Conservation (phyloP, 1,140 invertebrate species). For the Atta texana region DNA sequence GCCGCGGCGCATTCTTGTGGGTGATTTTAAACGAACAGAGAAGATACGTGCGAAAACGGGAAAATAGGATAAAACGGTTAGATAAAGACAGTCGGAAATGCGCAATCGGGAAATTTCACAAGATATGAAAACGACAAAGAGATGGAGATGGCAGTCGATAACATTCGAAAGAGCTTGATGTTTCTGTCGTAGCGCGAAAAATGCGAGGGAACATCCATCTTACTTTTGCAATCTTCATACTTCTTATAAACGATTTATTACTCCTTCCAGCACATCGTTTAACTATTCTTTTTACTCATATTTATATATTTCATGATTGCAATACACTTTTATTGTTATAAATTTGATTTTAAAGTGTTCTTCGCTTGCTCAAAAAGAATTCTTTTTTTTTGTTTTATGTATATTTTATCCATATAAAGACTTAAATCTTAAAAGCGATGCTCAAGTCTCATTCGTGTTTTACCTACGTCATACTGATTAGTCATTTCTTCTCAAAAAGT, state of each 20-base stretch:
- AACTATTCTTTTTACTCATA: conserved; percentile 9
- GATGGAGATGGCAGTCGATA: not conserved
- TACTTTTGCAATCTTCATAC: not conserved
- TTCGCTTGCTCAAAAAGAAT: too few species aligned
- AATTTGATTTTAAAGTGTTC: too few species aligned
- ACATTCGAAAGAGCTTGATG: conserved; percentile 11
- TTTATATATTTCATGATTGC: not conserved
- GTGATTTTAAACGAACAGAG: conserved; percentile 30
- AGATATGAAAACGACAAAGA: not conserved
- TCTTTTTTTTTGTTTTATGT: too few species aligned
- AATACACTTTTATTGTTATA: not conserved
- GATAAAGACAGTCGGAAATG: conserved; percentile 30
- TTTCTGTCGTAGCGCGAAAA: not conserved
- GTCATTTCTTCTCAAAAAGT: too few species aligned
- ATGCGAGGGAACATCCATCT: not conserved
- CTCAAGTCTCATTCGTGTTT: too few species aligned
- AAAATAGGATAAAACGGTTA: conserved; percentile 19
- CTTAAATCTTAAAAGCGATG: too few species aligned
- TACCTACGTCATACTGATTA: too few species aligned
- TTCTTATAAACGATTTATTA: conserved; percentile 29
- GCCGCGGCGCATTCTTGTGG: conserved; percentile 53
- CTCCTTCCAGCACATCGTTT: not conserved
- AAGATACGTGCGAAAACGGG: not conserved
- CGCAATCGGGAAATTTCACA: conserved; percentile 37
- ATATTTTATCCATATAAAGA: too few species aligned